Base-by-base conservation (phyloP, 1,140 invertebrate genomes). In the Halyomorpha halys region DNA sequence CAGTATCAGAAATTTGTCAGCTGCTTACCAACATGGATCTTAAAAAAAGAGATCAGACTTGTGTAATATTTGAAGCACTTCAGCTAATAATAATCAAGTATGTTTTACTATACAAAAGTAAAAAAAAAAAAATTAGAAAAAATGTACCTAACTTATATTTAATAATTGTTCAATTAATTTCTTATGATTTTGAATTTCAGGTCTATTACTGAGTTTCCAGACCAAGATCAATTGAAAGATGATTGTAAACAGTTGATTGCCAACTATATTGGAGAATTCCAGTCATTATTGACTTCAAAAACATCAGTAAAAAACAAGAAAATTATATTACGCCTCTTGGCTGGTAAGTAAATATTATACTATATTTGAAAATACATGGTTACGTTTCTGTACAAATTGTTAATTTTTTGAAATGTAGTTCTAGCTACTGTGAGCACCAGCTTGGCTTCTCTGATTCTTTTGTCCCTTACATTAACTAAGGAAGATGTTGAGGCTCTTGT, bases 191-290 rank as follows among this genome's bases (percentile, higher is more conserved):
- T 56, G 9, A 16, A 23, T 6, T 25, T 56, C 14, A 56, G 53
- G 8, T 56, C 3, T 56, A 56, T 56, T 11, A 56, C 53, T 56
- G 53, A 56, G 23, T 56, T 8, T 15, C 4, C 53, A 3, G 53
- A 56, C 23, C 18, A 25, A 23, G 23, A 21, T 25, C 18, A 56
- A 23, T 25, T 56, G 6, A 15, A 25, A 25, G 53, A 56, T 23
- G 53, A 56, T 16, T 56, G 53, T 56, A 56, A 56, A 56, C 53
- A 56, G 15, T 56, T 56, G 9, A 56, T 56, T 23, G 15, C 53
- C 15, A 25, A 56, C 14, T 56, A 56, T 56, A 56, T 56, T 25
- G 53, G 53, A 9, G 53, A 56, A 25, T 23, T 56, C 8, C 53
- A 56, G 14, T 21, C 53, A 18, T 5, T 56, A 5, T 25, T 56